Conservation (phyloP, 2,888 invertebrate species). For the Drosophila subsilvestris region DNA sequence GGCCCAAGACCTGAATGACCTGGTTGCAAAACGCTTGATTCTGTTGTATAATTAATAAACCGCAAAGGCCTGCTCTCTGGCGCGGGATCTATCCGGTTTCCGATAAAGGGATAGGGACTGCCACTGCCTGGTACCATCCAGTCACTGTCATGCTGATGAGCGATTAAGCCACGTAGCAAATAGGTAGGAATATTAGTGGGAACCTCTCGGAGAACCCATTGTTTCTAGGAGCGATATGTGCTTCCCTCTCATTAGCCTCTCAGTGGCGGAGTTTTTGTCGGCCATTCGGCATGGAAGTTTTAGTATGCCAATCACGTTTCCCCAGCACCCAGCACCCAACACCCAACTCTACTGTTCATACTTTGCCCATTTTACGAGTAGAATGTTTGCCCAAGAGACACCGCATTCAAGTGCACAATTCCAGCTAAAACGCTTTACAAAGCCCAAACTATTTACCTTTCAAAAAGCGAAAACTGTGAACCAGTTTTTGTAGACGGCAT, state of each 20-base stretch:
- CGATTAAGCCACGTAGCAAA: background rate
- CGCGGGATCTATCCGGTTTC: background rate
- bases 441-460: slow-evolving; percentile 36
- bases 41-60: background rate
- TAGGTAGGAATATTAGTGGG: background rate
- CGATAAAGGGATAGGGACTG: background rate
- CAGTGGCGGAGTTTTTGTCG: background rate
- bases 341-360: background rate
- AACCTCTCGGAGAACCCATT: background rate
- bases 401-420: slow-evolving; percentile 20
- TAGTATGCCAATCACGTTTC: slow-evolving; percentile 4
- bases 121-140: background rate
- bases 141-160: background rate
- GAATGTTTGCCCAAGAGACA: slow-evolving; percentile 1
- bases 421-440: slow-evolving; percentile 43
- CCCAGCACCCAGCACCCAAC: background rate
- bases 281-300: background rate
- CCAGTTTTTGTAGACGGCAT: slow-evolving; percentile 20
- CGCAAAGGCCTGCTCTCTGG: background rate
- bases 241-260: background rate
- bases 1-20: background rate
- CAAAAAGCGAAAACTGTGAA: slow-evolving; percentile 3
- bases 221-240: background rate
- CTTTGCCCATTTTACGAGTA: background rate
- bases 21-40: slow-evolving; percentile 6